These are phyloP conservation scores for Molanna angustata DNA, from an alignment of 2,888 invertebrate genomes.

Conservation along the genomic window DNA sequence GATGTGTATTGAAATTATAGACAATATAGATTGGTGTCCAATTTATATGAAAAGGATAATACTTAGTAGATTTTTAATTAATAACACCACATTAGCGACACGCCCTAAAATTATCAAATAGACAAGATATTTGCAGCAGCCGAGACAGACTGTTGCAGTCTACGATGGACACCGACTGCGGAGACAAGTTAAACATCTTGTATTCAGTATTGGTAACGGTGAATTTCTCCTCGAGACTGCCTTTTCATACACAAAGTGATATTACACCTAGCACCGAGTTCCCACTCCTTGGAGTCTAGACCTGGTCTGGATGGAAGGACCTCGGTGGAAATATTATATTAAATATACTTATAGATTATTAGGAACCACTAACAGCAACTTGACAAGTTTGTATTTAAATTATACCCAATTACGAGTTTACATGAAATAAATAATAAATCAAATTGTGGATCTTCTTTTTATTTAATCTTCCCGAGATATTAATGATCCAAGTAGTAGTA, in stretches of 20 bases:
- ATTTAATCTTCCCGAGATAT: constrained; percentile 13
- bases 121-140: too few species aligned
- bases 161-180: too few species aligned
- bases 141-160: too few species aligned
- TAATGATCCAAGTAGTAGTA: too few species aligned
- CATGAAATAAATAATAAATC: constrained; percentile 56
- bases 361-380: constrained; percentile 50
- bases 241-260: constrained; percentile 43
- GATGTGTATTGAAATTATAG: constrained; percentile 55
- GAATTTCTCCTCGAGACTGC: constrained; percentile 52
- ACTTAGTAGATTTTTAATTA: constrained; percentile 43
- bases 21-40: constrained; percentile 56
- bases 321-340: constrained; percentile 14
- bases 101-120: constrained; percentile 42
- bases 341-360: constrained; percentile 20
- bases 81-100: constrained; percentile 36
- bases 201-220: constrained; percentile 50
- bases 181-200: too few species aligned
- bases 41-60: constrained; percentile 50
- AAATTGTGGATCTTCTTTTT: constrained; percentile 6
- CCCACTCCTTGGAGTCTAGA: constrained; percentile 6
- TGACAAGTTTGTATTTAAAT: constrained; percentile 53
- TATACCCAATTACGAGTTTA: constrained; percentile 50
- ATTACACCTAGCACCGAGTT: constrained; percentile 39
- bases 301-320: constrained; percentile 15